Evolutionary conservation across 2,888 invertebrate species (phyloP), one percentile per base, ranked within the genome.

Genomic region (Ypsolopha scabrella): DNA sequence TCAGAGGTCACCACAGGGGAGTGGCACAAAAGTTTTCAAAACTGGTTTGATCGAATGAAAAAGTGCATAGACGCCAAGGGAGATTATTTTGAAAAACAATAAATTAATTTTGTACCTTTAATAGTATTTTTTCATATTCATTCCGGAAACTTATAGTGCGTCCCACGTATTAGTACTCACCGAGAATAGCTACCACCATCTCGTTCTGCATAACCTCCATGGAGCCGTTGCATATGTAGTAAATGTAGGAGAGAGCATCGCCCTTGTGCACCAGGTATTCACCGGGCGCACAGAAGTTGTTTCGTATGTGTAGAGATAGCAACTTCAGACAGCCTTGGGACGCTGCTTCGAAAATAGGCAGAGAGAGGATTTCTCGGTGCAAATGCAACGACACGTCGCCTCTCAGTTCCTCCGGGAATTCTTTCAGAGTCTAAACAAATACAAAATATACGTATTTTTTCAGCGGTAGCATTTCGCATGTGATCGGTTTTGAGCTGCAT

Each of bases 121-220:
- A n/a, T n/a, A n/a, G n/a, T n/a, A n/a, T n/a, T n/a, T n/a, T n/a
- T n/a, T n/a, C n/a, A n/a, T n/a, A n/a, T n/a, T n/a, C n/a, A n/a
- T n/a, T n/a, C n/a, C n/a, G n/a, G n/a, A n/a, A n/a, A n/a, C n/a
- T n/a, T n/a, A n/a, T n/a, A n/a, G n/a, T n/a, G n/a, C n/a, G n/a
- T n/a, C n/a, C n/a, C n/a, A n/a, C n/a, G n/a, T n/a, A 24, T 24
- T 11, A 48, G 33, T 9, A 79, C 90, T 90, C 82, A 97, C 98
- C 98, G 60, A 98, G 88, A 65, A 98, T 98, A 53, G 98, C 98
- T 14, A 98, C 97, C 51, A 98, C 98, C 96, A 97, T 97, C 57
- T 93, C 94, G 67, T 96, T 94, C 75, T 97, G 97, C 66, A 98
- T 94, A 45, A 98, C 97, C 82, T 98, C 98, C 97, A 98, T 97